Conservation (phyloP, 2,797 vertebrate genomes). For the Botia almorhae region DNA sequence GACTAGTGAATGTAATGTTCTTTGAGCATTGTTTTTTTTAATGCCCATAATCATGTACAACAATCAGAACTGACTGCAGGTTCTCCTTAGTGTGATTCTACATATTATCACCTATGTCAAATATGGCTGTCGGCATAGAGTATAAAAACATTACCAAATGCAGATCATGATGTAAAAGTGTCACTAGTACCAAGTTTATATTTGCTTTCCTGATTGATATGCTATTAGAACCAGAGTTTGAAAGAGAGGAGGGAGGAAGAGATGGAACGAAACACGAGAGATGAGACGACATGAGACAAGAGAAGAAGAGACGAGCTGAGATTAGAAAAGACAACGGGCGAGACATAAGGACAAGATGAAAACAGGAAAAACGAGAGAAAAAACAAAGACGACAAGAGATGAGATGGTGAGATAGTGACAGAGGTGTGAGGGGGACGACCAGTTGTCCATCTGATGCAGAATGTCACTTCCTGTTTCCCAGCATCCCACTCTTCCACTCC, state of each 20-base stretch:
- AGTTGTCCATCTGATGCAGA: neutral
- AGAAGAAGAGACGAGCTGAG: neutral
- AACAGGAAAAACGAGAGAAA: neutral
- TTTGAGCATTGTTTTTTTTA: neutral
- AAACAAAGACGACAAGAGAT: neutral
- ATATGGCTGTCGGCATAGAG: slow-evolving; percentile 48
- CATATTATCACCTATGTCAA: slow-evolving; percentile 30
- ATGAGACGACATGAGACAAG: neutral
- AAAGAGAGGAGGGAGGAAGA: neutral
- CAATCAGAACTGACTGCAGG: neutral
- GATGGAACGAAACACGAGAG: too few relatives aligned
- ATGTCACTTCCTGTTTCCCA: neutral
- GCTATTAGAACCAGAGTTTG: slow-evolving; percentile 1
- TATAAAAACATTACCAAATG: slow-evolving; percentile 53
- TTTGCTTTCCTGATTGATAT: slow-evolving; percentile 29
- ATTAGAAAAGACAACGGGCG: too few relatives aligned
- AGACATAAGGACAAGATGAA: neutral
- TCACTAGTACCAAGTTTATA: slow-evolving; percentile 20
- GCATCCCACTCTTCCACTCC: neutral
- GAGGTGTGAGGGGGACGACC: neutral
- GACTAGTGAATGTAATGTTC: neutral
- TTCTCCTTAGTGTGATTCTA: slow-evolving; percentile 3
- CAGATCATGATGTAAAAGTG: slow-evolving; percentile 34
- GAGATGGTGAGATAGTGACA: neutral
- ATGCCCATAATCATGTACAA: neutral